Base-by-base conservation (phyloP, 2,888 invertebrate genomes). In the Campopleginae sp. region DNA sequence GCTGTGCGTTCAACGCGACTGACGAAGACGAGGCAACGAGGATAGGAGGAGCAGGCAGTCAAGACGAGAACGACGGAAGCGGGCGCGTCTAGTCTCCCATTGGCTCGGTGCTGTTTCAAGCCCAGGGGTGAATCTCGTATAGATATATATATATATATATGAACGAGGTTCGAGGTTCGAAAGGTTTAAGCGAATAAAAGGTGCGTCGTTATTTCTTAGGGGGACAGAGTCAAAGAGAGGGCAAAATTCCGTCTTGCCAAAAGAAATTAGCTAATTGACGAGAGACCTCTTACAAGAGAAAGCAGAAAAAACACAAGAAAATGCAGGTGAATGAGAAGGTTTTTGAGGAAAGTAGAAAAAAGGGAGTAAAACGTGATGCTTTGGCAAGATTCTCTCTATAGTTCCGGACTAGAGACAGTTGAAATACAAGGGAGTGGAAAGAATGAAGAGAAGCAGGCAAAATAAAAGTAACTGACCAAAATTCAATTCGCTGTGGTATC, bases 231-330 rank as follows among this genome's bases (percentile, higher is more conserved):
- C 68, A 46, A 46, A 31, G 51, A 58, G 31, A 65, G 75, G 27
- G 72, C 80, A 46, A 63, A 83, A 76, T 77, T 71, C 76, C 71
- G 84, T 83, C 80, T 85, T 83, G 87, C 87, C 86, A 87, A 89
- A 58, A 90, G 89, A 89, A 92, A 92, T 92, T 90, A 91, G 89
- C 90, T 92, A 92, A 92, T 91, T 92, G 92, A 89, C 88, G 88
- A 86, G 86, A 88, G 86, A 89, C 88, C 87, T 89, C 88, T 86
- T 86, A 72, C 75, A 83, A 82, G 74, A 44, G 78, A 77, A 78
- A 65, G 19, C 68, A 66, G 44, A 1, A 58, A 58, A 78, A 77
- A 74, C 81, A 76, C 7, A 76, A 78, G 48, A 23, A 74, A 72
- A 82, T 72, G 38, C 44, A 46, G 46, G 17, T 44, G 54, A 38